These are phyloP conservation scores for Echinarachnius parma DNA, from an alignment of 53 echinoderm and acorn worm species.

Conservation along the genomic window DNA sequence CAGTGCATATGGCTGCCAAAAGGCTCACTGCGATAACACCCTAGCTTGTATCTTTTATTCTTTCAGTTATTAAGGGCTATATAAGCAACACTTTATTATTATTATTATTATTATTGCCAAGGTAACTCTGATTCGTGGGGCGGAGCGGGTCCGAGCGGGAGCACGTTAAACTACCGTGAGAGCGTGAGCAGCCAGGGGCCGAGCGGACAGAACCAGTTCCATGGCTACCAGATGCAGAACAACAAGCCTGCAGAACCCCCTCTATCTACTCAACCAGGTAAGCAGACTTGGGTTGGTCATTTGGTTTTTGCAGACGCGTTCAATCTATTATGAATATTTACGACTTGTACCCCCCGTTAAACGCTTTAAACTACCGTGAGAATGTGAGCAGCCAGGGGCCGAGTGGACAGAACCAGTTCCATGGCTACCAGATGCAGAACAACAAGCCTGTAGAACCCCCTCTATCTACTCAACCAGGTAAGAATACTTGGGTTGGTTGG, in stretches of 20 bases:
- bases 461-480: constrained; percentile 95
- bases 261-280: constrained; percentile 95
- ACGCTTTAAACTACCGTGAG: constrained; percentile 73
- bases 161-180: constrained; percentile 75
- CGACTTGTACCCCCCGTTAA: no score
- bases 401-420: constrained; percentile 73
- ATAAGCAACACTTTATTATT: no score
- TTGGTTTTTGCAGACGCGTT: no score
- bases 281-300: not conserved
- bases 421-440: constrained; percentile 64
- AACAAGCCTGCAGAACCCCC: constrained; percentile 50
- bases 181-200: constrained; percentile 58
- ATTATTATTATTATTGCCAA: not conserved
- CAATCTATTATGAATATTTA: no score
- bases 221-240: constrained; percentile 64
- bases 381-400: constrained; percentile 58
- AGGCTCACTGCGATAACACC: no score
- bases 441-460: constrained; percentile 51
- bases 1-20: no score
- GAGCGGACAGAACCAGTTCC: constrained; percentile 73
- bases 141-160: constrained; percentile 55
- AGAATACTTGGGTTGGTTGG: not conserved
- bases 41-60: no score
- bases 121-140: constrained; percentile 50
- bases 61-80: no score